Conservation (phyloP, 2,888 invertebrate genomes). For the Tetramorium bicarinatum region DNA sequence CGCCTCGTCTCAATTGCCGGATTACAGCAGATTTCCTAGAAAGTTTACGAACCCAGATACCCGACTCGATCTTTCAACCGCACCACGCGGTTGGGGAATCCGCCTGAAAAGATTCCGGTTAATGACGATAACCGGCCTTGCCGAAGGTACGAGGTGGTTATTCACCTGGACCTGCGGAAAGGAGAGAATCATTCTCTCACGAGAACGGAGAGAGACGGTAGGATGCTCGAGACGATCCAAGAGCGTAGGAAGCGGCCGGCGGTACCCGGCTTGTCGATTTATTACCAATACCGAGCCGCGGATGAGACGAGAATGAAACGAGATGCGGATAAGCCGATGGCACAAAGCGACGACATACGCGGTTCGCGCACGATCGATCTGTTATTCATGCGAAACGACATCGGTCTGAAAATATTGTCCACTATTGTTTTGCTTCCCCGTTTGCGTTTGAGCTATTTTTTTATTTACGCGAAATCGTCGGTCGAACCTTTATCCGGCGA, state of each 20-base stretch:
- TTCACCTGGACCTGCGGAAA: slow-evolving; percentile 44
- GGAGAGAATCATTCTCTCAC: neutral
- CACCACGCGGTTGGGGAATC: slow-evolving; percentile 21
- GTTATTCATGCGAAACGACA: slow-evolving; percentile 27
- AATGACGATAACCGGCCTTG: slow-evolving; percentile 56
- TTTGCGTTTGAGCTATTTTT: slow-evolving; percentile 34
- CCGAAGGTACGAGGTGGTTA: slow-evolving; percentile 52
- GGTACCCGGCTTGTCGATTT: slow-evolving; percentile 25
- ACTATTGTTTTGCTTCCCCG: slow-evolving; percentile 8
- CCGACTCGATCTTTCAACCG: slow-evolving; percentile 1
- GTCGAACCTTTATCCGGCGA: slow-evolving; percentile 17
- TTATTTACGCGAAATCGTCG: slow-evolving; percentile 39
- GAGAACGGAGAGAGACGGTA: slow-evolving; percentile 8
- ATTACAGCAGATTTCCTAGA: slow-evolving; percentile 18
- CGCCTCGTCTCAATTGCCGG: slow-evolving; percentile 15
- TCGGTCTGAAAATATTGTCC: slow-evolving; percentile 2
- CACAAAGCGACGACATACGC: slow-evolving; percentile 16
- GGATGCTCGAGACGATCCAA: slow-evolving; percentile 20
- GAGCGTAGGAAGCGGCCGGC: slow-evolving; percentile 29
- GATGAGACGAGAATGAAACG: neutral
- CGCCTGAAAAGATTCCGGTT: slow-evolving; percentile 52
- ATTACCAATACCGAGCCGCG: neutral
- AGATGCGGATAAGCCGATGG: neutral
- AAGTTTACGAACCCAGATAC: slow-evolving; percentile 23
- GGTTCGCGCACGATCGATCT: slow-evolving; percentile 15